Base-by-base conservation (phyloP, 2,113 vertebrate genomes). In the Oriolus oriolus region DNA sequence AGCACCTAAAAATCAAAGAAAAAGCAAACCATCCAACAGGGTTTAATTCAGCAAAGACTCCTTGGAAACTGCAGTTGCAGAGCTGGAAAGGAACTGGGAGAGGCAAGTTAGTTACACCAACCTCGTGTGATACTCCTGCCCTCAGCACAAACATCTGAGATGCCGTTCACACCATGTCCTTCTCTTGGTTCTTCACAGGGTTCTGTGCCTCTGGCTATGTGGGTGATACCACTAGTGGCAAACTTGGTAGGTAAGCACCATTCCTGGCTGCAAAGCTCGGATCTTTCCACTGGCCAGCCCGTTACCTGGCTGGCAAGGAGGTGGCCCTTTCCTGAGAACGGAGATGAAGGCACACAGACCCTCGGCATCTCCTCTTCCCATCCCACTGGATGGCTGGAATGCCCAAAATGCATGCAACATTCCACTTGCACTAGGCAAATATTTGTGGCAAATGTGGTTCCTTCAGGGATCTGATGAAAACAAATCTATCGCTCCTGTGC, bases 91-190 rank as follows among this genome's bases (percentile, higher is more conserved):
- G 45, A 69, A 39, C 8, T 20, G n/a, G 49, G 20, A 87, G 26
- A 74, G 14, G 20, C 50, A 65, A 57, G 10, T 1, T 11, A 19
- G 12, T 49, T 54, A 47, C 4, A 53, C 12, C 30, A 69, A 8
- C 49, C 30, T n/a, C 1, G 7, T 44, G 42, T 11, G 11, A 31
- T 7, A 27, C 12, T 61, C 59, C 50, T 21, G 44, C 24, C 42
- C 65, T 82, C 4, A 42, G 37, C 41, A 17, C n/a, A 31, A 41
- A 39, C 1, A 2, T 17, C 3, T 13, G 47, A 73, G n/a, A 23
- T 35, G 42, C 16, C 28, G 35, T 1, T 41, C 42, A 24, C 12
- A 37, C 19, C 2, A 8, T 0, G 2, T 18, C 33, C 42, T 69
- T 16, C 23, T 10, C 6, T 27, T 35, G 50, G 19, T 4, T 50